A percentile compares a stretch with the other conserved stretches of the same genome.
phyloP scores from a whole-genome alignment of 2,888 invertebrate genomes.

The Falcaria lacertinaria region DNA sequence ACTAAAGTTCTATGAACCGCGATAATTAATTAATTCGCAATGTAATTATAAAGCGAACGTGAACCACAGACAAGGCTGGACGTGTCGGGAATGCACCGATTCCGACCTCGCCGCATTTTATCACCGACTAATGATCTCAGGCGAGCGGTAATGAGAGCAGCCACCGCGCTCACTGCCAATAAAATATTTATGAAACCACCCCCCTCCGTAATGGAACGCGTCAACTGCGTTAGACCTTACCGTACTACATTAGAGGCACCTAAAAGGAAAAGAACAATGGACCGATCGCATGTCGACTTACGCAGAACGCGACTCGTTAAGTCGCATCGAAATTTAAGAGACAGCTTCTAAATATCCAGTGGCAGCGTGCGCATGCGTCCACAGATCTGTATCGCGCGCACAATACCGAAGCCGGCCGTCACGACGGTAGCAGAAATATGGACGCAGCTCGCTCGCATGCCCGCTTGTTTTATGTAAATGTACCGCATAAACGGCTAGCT shows the following conservation, averaged over 20 bases:
- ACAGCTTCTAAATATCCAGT: slow-evolving; percentile 75
- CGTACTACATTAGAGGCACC: slow-evolving; percentile 15
- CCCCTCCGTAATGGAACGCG: slow-evolving; percentile 62
- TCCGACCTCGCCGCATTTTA: slow-evolving; percentile 62
- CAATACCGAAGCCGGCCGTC: slow-evolving; percentile 69
- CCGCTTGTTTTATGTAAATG: slow-evolving; percentile 78
- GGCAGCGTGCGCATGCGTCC: slow-evolving; percentile 64
- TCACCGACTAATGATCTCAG: slow-evolving; percentile 69
- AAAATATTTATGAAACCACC: slow-evolving; percentile 74
- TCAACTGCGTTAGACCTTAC: slow-evolving; percentile 51
- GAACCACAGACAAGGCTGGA: slow-evolving; percentile 46
- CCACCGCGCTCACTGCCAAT: slow-evolving; percentile 58
- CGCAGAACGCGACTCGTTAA: slow-evolving; percentile 74
- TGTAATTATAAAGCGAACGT: slow-evolving; percentile 46
- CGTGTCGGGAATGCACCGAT: slow-evolving; percentile 50
- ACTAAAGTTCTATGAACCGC: slow-evolving; percentile 3
- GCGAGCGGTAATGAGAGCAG: slow-evolving; percentile 61
- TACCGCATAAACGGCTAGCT: slow-evolving; percentile 51
- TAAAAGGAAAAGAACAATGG: slow-evolving; percentile 51
- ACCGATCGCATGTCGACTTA: slow-evolving; percentile 61
- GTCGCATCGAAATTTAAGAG: slow-evolving; percentile 69
- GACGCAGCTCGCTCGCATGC: slow-evolving; percentile 55
- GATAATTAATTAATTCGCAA: slow-evolving; percentile 30
- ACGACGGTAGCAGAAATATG: slow-evolving; percentile 75
- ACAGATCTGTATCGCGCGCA: slow-evolving; percentile 74